phyloP scores from a whole-genome alignment of 2,888 invertebrate genomes.

The Cremastinae sp. region DNA sequence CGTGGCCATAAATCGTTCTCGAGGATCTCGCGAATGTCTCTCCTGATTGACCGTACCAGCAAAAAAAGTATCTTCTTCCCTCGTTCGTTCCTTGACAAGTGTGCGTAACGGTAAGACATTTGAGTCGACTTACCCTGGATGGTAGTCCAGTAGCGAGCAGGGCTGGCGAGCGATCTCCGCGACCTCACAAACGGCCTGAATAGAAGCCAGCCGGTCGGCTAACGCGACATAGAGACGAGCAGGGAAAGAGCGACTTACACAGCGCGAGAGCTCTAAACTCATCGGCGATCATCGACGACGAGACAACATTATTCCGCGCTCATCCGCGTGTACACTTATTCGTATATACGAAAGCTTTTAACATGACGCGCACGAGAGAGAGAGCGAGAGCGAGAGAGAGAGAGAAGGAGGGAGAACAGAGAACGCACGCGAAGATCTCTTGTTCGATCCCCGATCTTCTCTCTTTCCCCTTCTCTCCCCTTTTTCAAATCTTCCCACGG shows the following conservation, averaged over 20 bases:
- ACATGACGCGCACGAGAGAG: neutral
- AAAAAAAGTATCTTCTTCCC: slow-evolving; percentile 46
- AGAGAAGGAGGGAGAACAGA: slow-evolving; percentile 1
- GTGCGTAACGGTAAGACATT: slow-evolving; percentile 76
- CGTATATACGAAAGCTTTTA: neutral
- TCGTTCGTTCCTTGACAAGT: slow-evolving; percentile 36
- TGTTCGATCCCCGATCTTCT: neutral
- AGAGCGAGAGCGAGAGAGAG: neutral
- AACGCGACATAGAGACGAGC: slow-evolving; percentile 56
- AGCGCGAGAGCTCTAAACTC: neutral
- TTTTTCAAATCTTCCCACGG: slow-evolving; percentile 54
- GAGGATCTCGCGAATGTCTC: slow-evolving; percentile 50
- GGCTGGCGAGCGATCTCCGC: slow-evolving; percentile 35
- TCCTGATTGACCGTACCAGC: slow-evolving; percentile 54
- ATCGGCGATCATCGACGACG: neutral
- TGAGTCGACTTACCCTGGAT: slow-evolving; percentile 59
- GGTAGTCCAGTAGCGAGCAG: slow-evolving; percentile 40
- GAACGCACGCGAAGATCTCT: neutral
- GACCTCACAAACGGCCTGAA: slow-evolving; percentile 53
- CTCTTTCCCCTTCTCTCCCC: slow-evolving; percentile 38
- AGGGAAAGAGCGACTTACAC: slow-evolving; percentile 13
- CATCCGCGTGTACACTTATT: too few species aligned
- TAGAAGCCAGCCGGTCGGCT: slow-evolving; percentile 57
- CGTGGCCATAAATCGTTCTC: slow-evolving; percentile 54
- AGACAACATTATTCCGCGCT: neutral